Conservation (phyloP, 2,113 vertebrate genomes). For the Lichenostomus cassidix region DNA sequence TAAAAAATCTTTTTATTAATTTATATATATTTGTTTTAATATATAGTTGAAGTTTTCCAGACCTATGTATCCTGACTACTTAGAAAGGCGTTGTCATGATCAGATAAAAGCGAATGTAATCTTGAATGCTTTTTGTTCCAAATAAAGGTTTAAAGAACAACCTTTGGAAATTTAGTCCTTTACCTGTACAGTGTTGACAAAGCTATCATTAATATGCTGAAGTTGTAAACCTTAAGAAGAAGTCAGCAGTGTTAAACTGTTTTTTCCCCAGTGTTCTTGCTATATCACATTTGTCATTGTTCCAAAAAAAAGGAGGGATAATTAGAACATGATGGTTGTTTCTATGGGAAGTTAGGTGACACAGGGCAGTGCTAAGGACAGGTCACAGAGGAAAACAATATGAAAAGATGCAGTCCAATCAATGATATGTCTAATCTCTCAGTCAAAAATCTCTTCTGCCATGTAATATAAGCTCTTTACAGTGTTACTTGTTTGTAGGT, state of each 20-base stretch:
- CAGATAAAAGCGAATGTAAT: neutral
- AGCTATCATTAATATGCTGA: neutral
- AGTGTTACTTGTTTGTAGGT: accelerated
- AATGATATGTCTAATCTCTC: neutral
- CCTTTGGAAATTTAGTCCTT: neutral
- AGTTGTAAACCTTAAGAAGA: neutral
- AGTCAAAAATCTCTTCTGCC: neutral
- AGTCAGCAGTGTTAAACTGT: neutral
- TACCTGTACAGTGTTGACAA: neutral
- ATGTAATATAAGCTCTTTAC: neutral
- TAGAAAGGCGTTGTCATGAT: neutral
- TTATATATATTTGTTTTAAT: neutral
- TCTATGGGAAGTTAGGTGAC: neutral
- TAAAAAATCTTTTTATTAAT: neutral
- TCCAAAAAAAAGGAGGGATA: neutral
- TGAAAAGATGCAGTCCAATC: neutral
- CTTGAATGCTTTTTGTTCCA: neutral
- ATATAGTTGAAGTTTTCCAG: neutral
- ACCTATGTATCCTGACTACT: neutral
- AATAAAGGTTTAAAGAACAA: neutral
- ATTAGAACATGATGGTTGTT: neutral
- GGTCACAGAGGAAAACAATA: neutral
- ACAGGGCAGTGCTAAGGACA: neutral
- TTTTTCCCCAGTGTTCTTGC: neutral
- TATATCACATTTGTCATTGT: neutral